Conservation (phyloP, 2,888 invertebrate genomes). For the Andrena bucephala region DNA sequence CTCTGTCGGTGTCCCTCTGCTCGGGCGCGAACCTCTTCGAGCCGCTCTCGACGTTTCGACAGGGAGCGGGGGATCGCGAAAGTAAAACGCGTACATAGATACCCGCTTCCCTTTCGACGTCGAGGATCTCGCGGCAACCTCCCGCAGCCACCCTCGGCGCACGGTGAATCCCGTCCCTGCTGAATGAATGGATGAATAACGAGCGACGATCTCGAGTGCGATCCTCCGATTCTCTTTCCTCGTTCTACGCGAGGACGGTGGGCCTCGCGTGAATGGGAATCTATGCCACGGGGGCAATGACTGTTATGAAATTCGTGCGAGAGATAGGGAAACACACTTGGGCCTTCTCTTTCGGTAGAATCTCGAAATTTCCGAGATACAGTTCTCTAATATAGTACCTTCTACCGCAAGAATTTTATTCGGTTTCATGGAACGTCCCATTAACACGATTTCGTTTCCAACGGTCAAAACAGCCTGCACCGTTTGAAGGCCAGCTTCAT, state of each 20-base stretch:
- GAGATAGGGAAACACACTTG: too few relatives aligned
- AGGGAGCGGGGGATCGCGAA: constrained; percentile 43
- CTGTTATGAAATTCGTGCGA: constrained; percentile 38
- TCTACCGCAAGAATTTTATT: too few relatives aligned
- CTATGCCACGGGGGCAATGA: constrained; percentile 14
- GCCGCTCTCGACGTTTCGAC: constrained; percentile 41
- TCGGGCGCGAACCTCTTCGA: constrained; percentile 48
- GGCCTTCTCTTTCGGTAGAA: too few relatives aligned
- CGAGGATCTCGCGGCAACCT: neutral
- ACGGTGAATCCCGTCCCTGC: constrained; percentile 32
- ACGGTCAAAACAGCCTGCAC: neutral
- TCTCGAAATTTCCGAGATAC: too few relatives aligned
- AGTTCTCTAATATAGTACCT: too few relatives aligned
- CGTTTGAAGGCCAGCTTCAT: neutral
- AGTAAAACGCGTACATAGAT: constrained; percentile 39
- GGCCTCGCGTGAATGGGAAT: neutral
- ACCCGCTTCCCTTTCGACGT: constrained; percentile 46
- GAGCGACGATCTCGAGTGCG: constrained; percentile 38
- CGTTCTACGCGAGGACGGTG: constrained; percentile 16
- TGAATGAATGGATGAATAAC: constrained; percentile 53
- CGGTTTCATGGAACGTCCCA: too few relatives aligned
- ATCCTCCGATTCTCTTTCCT: constrained; percentile 14
- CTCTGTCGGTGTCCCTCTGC: neutral
- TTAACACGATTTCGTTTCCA: neutral
- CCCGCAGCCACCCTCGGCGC: neutral